Conservation (phyloP, 2,888 invertebrate species). For the Acronicta aceris region DNA sequence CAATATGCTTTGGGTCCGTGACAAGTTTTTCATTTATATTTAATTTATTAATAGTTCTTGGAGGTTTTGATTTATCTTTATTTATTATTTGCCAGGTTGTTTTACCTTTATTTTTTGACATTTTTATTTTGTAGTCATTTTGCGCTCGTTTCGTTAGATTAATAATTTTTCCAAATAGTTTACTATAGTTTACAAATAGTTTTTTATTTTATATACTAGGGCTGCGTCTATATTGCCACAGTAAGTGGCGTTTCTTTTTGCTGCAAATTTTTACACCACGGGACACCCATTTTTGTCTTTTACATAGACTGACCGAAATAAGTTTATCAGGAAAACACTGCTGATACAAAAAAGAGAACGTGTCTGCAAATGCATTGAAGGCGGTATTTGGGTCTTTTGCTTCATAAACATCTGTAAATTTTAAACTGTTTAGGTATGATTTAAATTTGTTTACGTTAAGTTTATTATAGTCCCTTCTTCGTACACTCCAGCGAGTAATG, state of each 20-base stretch:
- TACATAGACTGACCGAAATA: neutral
- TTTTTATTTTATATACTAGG: neutral
- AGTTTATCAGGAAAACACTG: constrained; percentile 1
- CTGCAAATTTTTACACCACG: neutral
- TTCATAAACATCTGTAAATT: constrained; percentile 4
- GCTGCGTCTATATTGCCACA: neutral
- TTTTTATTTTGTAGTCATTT: neutral
- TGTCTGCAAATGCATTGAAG: neutral
- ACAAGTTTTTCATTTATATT: no score
- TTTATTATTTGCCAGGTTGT: constrained; percentile 8
- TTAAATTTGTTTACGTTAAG: constrained; percentile 5
- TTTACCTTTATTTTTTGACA: constrained; percentile 1
- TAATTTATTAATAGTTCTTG: neutral
- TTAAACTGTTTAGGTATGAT: neutral
- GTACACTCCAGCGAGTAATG: constrained; percentile 3
- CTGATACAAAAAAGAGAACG: neutral
- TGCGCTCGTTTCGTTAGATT: constrained; percentile 4
- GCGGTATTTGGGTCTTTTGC: constrained; percentile 3
- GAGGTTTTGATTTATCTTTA: constrained; percentile 55
- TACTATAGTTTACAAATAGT: neutral
- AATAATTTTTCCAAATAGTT: constrained; percentile 5
- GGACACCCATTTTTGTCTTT: neutral
- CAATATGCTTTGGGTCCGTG: no score
- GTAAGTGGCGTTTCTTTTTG: neutral
- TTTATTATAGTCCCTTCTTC: neutral